These are phyloP conservation scores for Proctacanthus coquilletti DNA, from an alignment of 1,140 invertebrate species.

Conservation along the genomic window DNA sequence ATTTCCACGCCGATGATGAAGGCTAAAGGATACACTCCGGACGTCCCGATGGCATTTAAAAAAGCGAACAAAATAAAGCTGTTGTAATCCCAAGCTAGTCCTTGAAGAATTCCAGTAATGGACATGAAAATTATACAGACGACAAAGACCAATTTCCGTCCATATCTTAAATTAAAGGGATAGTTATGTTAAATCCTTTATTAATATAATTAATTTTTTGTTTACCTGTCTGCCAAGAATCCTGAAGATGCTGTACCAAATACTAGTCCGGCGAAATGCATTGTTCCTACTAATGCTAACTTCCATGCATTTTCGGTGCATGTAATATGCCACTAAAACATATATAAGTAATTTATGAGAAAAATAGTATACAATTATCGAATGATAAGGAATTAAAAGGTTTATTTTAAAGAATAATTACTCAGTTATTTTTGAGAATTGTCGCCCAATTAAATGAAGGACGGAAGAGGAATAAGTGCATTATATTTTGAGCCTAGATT, in stretches of 20 bases:
- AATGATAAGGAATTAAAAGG: no score
- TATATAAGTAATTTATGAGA: no score
- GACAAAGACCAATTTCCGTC: slow-evolving; percentile 41
- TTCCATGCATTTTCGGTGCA: slow-evolving; percentile 45
- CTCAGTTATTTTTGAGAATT: no score
- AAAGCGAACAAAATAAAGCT: slow-evolving; percentile 39
- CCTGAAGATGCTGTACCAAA: slow-evolving; percentile 39
- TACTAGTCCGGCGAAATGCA: slow-evolving; percentile 43
- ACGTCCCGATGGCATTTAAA: slow-evolving; percentile 39
- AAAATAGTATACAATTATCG: no score
- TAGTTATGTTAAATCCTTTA: no score
- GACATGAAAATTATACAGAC: slow-evolving; percentile 37
- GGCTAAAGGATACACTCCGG: slow-evolving; percentile 42
- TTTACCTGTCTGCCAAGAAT: slow-evolving; percentile 40
- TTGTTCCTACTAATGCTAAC: slow-evolving; percentile 41
- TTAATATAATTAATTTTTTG: no score
- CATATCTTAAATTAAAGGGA: no score
- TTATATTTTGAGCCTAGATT: no score
- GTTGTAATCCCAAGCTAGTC: slow-evolving; percentile 36
- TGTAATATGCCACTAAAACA: slow-evolving; percentile 38
- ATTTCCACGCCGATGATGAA: slow-evolving; percentile 52
- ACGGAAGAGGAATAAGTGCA: no score
- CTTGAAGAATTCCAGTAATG: slow-evolving; percentile 36
- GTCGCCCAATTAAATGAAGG: no score
- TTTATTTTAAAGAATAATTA: no score